Percentiles rank a stretch among this genome's conserved stretches.
These are phyloP conservation scores for Phrynocephalus vlangalii DNA, from an alignment of 2,797 vertebrate genomes.

Conservation along the genomic window DNA sequence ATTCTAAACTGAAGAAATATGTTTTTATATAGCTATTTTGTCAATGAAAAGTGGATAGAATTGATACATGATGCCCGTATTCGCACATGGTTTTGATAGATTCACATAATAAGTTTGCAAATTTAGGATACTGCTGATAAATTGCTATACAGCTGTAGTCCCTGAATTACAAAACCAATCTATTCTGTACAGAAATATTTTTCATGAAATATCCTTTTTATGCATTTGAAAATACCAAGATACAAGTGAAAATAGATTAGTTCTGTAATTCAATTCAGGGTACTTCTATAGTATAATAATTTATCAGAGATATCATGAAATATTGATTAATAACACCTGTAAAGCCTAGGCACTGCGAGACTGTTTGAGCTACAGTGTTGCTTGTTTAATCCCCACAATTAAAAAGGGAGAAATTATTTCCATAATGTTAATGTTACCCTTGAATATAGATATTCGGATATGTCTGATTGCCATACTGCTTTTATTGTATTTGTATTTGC, in stretches of 20 bases:
- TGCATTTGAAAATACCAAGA: constrained; percentile 52
- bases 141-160: constrained; percentile 61
- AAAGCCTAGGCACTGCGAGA: background rate
- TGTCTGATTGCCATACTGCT: no score
- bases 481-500: no score
- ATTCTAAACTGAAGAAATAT: constrained; percentile 42
- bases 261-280: constrained; percentile 57
- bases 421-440: background rate
- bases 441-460: no score
- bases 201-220: constrained; percentile 59
- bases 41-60: constrained; percentile 63
- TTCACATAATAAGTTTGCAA: constrained; percentile 60
- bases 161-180: constrained; percentile 55
- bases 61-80: constrained; percentile 46
- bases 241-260: constrained; percentile 39
- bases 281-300: constrained; percentile 58
- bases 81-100: constrained; percentile 39
- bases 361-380: background rate
- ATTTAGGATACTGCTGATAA: constrained; percentile 60
- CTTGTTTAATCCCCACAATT: background rate
- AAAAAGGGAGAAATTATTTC: background rate
- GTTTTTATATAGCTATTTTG: constrained; percentile 62
- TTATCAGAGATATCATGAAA: constrained; percentile 61
- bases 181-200: constrained; percentile 58
- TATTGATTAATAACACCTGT: background rate